Percentiles rank a stretch among this genome's conserved stretches.
Conservation (phyloP, 2,113 vertebrate species). For the Struthio camelus region DNA sequence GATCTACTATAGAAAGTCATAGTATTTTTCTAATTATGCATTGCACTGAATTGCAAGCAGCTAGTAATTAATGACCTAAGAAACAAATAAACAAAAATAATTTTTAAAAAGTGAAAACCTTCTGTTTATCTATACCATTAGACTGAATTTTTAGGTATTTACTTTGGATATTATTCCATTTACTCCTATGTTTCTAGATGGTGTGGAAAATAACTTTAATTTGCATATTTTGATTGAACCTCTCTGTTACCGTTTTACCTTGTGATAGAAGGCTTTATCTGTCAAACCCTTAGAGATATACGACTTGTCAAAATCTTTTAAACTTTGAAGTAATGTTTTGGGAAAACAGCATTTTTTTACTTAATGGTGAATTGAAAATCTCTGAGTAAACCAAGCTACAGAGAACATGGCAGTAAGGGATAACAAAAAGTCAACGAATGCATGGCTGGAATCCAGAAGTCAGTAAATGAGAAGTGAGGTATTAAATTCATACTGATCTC, state of each 20-base stretch:
- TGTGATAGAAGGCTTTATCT: slow-evolving; percentile 8
- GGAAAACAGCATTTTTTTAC: background rate
- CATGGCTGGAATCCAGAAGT: slow-evolving; percentile 31
- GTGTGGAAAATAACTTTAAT: background rate
- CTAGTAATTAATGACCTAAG: background rate
- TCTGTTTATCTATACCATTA: background rate
- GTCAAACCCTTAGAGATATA: background rate
- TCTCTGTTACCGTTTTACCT: slow-evolving; percentile 29
- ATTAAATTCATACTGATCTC: slow-evolving; percentile 51
- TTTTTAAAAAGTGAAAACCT: background rate
- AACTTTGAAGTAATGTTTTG: slow-evolving; percentile 29
- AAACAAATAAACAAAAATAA: background rate
- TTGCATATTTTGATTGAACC: slow-evolving; percentile 34
- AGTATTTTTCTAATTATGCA: background rate
- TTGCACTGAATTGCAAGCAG: background rate
- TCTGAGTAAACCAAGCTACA: slow-evolving; percentile 51
- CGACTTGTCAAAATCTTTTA: slow-evolving; percentile 37
- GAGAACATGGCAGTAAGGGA: background rate
- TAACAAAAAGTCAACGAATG: slow-evolving; percentile 24
- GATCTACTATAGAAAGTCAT: background rate
- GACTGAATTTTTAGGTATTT: background rate
- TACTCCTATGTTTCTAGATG: background rate
- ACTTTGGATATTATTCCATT: background rate
- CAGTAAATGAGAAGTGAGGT: slow-evolving; percentile 30
- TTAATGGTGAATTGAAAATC: slow-evolving; percentile 36